Evolutionary conservation across 2,797 vertebrate species (phyloP).

Genomic region (Acridotheres tristis): DNA sequence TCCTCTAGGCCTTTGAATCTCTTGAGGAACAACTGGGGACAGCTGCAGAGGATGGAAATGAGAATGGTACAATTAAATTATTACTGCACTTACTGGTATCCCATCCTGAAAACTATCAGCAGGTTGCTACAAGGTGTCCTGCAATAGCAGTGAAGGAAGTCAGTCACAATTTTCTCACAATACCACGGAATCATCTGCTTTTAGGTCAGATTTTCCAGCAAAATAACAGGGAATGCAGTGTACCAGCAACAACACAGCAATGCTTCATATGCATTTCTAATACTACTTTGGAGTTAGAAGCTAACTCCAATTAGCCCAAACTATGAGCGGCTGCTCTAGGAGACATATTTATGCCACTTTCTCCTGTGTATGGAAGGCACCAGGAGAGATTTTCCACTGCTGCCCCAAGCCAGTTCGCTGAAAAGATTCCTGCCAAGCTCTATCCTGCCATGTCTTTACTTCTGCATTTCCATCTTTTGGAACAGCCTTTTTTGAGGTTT

Average conservation of each 20-base stretch:
- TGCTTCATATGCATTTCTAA: rapidly evolving
- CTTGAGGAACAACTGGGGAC: slow-evolving; percentile 14
- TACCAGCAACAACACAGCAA: neutral
- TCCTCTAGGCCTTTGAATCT: neutral
- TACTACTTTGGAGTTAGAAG: neutral
- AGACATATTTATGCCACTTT: neutral
- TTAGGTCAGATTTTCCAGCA: neutral
- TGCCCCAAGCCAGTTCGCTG: neutral
- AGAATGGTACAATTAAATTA: neutral
- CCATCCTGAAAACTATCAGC: neutral
- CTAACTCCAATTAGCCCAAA: neutral
- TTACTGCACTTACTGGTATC: neutral
- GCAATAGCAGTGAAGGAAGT: neutral
- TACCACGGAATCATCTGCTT: neutral
- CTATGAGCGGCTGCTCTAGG: neutral
- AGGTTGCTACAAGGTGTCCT: slow-evolving; percentile 5
- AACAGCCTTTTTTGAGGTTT: neutral
- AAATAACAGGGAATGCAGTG: neutral
- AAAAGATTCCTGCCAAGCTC: neutral
- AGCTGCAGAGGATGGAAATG: slow-evolving; percentile 4
- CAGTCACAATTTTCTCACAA: neutral
- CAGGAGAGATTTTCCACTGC: neutral
- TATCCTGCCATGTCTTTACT: neutral
- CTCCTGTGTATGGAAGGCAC: neutral
- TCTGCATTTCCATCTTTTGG: neutral